Evolutionary conservation across 2,797 vertebrate species (phyloP), one percentile per base, ranked within the genome.

Genomic region (Melanotaenia parkinsoni): DNA sequence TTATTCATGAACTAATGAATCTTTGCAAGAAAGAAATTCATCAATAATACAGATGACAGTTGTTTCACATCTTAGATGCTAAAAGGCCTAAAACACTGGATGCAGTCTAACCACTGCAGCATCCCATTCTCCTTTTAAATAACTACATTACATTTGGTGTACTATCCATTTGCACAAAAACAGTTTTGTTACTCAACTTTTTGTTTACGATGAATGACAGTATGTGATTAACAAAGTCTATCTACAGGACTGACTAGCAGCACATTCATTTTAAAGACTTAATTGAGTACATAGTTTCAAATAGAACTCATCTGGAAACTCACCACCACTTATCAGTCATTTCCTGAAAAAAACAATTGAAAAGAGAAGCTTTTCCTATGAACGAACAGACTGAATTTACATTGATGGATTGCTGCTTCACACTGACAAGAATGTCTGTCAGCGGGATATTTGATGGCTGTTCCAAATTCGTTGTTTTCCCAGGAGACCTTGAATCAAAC

Each of bases 371-470:
- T 58, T 72, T 63, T 60, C 37, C 63, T 60, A 18, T 37, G 79
- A 84, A 76, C 32, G 59, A 81, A 78, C 58, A 62, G 11, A 57
- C 37, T 43, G 51, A 70, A 81, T 89, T 89, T 81, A 76, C 69
- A 72, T 74, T 88, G 85, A 92, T 83, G 77, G 78, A 87, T 85
- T 77, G 75, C 74, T 71, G 73, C 82, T 61, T 72, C 79, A 72
- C 74, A 90, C 81, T 86, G 84, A 87, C 85, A 82, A 72, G 64
- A 84, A 77, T 81, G 77, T 86, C 79, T 77, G 78, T 86, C 83
- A 85, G 84, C 72, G 20, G 81, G 76, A 75, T 80, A 63, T 85
- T 77, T 90, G 80, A 89, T 85, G 58, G 40, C 66, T 58, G 28
- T 61, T 80, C 56, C 62, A 72, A 63, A 77, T 74, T 40, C 63